These are phyloP conservation scores for Cetonia aurata DNA, from an alignment of 2,888 invertebrate species.

Conservation along the genomic window DNA sequence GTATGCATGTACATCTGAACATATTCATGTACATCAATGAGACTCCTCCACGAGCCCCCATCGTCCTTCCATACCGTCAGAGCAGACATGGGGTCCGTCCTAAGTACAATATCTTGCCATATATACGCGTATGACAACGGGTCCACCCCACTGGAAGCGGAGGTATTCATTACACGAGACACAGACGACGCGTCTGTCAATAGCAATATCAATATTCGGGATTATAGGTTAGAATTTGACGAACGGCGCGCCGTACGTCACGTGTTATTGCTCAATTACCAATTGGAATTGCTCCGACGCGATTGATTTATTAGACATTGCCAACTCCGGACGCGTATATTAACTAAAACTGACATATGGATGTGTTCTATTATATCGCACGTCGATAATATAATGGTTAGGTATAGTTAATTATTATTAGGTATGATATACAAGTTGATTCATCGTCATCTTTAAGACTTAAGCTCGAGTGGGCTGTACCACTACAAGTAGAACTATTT, in stretches of 20 bases:
- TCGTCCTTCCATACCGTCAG: slow-evolving; percentile 5
- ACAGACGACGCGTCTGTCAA: slow-evolving; percentile 56
- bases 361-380: slow-evolving; percentile 15
- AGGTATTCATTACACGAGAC: slow-evolving; percentile 35
- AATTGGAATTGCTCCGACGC: slow-evolving; percentile 38
- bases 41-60: not conserved
- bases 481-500: too few species aligned
- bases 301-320: slow-evolving; percentile 39
- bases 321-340: slow-evolving; percentile 4
- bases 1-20: not conserved
- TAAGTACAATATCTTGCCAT: slow-evolving; percentile 43
- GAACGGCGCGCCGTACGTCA: slow-evolving; percentile 36
- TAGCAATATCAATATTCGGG: slow-evolving; percentile 62
- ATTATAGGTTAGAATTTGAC: slow-evolving; percentile 48
- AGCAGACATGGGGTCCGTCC: slow-evolving; percentile 9
- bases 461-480: too few species aligned
- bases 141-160: not conserved
- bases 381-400: slow-evolving; percentile 15
- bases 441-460: too few species aligned
- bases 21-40: too few species aligned
- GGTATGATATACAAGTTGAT: too few species aligned
- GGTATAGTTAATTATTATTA: too few species aligned
- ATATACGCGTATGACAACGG: slow-evolving; percentile 26
- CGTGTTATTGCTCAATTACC: slow-evolving; percentile 44
- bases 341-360: slow-evolving; percentile 21